Percentiles rank a stretch among this genome's conserved stretches.
Conservation (phyloP, 2,113 vertebrate genomes). For the Xiphorhynchus elegans region DNA sequence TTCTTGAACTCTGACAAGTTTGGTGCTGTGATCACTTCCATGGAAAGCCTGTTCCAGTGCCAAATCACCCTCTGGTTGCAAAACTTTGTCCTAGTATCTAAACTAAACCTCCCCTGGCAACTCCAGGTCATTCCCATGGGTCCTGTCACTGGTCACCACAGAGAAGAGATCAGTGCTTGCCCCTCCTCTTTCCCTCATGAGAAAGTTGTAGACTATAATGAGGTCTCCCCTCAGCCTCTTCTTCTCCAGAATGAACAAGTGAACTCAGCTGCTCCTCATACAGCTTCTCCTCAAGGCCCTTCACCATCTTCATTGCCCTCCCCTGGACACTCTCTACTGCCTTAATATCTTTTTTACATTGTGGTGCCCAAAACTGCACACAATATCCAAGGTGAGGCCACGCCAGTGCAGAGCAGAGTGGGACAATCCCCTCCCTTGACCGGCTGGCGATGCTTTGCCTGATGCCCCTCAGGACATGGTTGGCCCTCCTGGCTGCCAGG, state of each 20-base stretch:
- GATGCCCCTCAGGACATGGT: rapidly evolving
- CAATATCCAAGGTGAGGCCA: rapidly evolving
- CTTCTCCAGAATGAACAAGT: not conserved
- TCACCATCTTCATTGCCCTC: not conserved
- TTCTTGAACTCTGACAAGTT: not conserved
- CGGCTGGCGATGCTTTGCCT: rapidly evolving
- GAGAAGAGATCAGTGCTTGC: not conserved
- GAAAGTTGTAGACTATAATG: not conserved
- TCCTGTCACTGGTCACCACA: not conserved
- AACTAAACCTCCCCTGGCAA: not conserved
- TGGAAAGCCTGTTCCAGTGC: not conserved
- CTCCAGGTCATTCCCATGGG: not conserved
- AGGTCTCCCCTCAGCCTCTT: not conserved
- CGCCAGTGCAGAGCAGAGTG: not conserved
- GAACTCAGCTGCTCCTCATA: not conserved
- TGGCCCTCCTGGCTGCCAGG: not conserved
- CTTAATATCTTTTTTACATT: rapidly evolving
- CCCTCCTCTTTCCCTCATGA: rapidly evolving
- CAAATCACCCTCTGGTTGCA: not conserved
- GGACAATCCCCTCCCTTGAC: not conserved
- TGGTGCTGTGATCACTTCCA: not conserved
- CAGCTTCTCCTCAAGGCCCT: rapidly evolving
- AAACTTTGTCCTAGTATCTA: not conserved
- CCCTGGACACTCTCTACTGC: rapidly evolving
- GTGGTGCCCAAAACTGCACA: rapidly evolving